Evolutionary conservation across 2,888 invertebrate genomes (phyloP), one percentile per base, ranked within the genome.

Genomic region (Drosophila cognata): DNA sequence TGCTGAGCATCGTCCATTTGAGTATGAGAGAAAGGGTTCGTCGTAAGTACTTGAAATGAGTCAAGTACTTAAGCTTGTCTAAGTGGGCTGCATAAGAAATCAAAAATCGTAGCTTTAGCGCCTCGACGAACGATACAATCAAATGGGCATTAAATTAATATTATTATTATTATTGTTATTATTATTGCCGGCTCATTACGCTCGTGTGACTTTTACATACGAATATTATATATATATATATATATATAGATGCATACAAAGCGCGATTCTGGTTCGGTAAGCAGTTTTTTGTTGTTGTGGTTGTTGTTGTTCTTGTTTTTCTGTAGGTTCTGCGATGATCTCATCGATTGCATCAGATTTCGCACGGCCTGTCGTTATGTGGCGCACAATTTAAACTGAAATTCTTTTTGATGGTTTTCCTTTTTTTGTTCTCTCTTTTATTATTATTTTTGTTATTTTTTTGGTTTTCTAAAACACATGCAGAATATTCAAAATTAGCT

Each of bases 331-430:
- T 31, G 58, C 50, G 90, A 90, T 90, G 90, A 90, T 83, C 90
- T 90, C 91, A 90, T 89, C 90, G 90, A 88, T 91, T 91, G 90
- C 91, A 88, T 90, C 91, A 91, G 80, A 82, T 83, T 85, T 85
- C 88, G 89, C 84, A 89, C 84, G 83, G 87, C 84, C 78, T 83
- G 81, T 88, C 78, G 89, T 83, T 83, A 88, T 82, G 82, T 88
- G 86, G 82, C 81, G 68, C 77, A 71, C 81, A 82, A 85, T 82
- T 82, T 85, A 63, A 77, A 83, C 83, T 83, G 84, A 71, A 84
- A 78, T 84, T 84, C 77, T 69, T 53, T 53, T 71, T 83, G 59
- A 64, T 79, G 76, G 68, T 66, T 64, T 64, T 67, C 51, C 41
- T 31, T 50, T 43, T 25, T 31, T 55, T 64, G 33, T 51, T 65